Base-by-base conservation (phyloP, 2,113 vertebrate species). In the Eurypyga helias region DNA sequence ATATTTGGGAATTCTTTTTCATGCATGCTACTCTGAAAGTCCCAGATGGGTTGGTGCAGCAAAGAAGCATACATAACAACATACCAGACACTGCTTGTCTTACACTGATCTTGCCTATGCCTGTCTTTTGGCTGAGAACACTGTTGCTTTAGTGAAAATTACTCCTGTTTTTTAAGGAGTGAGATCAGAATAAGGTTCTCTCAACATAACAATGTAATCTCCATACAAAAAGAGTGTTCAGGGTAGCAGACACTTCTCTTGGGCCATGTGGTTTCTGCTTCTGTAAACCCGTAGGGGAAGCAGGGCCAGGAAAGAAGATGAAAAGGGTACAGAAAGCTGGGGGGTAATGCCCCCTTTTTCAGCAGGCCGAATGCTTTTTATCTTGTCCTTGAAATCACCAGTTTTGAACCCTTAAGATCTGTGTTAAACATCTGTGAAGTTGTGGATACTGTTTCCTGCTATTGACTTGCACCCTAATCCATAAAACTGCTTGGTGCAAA, bases 381-480 rank as follows among this genome's bases (percentile, higher is more conserved):
- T 52, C 17, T 36, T 70, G 18, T 60, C 13, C 52, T 89, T 52
- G 38, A 92, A 66, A 93, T 64, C 9, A 34, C 8, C 15, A 31
- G 7, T 43, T 84, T 87, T 31, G 19, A 72, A 43, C 4, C 6
- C 7, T 51, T 60, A 34, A n/a, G 14, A 16, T 36, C 13, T 19
- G 3, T 51, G 8, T 16, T 65, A 34, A 87, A 71, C 9, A 10
- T 52, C 31, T 43, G 4, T 26, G 72, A 43, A 48, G 79, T 71
- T 46, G 4, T 38, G 20, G 7, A 24, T 25, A n/a, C 2, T 0
- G 1, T 72, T 55, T 85, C 9, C 6, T 3, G 2, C 2, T 60
- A 78, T 64, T 41, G 13, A 21, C 64, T 95, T 20, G 2, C n/a
- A 65, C 13, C 5, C 17, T 43, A 58, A n/a, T 49, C 33, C 20